Base-by-base conservation (phyloP, 2,888 invertebrate species). In the Tuta absoluta region DNA sequence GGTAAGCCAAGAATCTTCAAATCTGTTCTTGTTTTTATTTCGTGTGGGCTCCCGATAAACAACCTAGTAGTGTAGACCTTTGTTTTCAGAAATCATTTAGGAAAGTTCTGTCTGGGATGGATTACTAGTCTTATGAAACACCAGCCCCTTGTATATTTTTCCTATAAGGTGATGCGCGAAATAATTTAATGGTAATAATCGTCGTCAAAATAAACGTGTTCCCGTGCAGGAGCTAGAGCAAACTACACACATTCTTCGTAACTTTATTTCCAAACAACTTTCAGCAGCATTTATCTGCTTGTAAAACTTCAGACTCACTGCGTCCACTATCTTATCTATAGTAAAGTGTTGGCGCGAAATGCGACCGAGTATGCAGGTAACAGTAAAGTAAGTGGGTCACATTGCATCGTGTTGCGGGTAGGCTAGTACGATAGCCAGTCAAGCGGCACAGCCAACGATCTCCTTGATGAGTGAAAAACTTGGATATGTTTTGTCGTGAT, bases 331-430 rank as follows among this genome's bases (percentile, higher is more conserved):
- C 33, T 56, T 33, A 53, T 21, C 12, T 24, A 24, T n/a, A 21
- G 23, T 21, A n/a, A 4, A 33, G 33, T 33, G 33, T 1, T 8
- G 33, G 33, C 56, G n/a, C 33, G 28, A 56, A 56, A 56, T 33
- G 56, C 56, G 33, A 33, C 56, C 28, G 56, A 28, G 33, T 56
- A 56, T 56, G 33, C 56, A 56, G 33, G 33, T 59, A 38, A 59
- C 48, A 62, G 62, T 62, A 49, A 33, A 41, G 73, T 72, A 88
- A 85, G 84, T 89, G 73, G 89, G 87, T 86, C 87, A 78, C 82
- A 82, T 89, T 90, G 89, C 89, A 86, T 85, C 81, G 87, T 77
- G 79, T 84, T 84, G 84, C 82, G 79, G 51, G 51, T 23, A 53
- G 51, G 51, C 51, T 14, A 49, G 24, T 19, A 49, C 17, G 19